Conservation (phyloP, 2,113 vertebrate genomes). For the Fulmarus glacialis region DNA sequence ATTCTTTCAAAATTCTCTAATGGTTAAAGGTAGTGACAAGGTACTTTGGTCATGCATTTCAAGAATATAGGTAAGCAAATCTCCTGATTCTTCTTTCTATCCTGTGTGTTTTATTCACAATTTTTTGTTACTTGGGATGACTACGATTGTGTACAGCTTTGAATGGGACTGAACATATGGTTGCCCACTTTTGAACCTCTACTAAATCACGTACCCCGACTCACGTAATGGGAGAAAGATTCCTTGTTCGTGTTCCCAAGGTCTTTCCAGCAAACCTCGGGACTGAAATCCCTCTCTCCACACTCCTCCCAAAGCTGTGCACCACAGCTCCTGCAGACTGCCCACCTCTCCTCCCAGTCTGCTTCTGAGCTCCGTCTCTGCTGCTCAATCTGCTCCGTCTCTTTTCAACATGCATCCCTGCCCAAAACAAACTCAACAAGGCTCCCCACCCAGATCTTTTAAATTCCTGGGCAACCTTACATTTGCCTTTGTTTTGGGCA, state of each 20-base stretch:
- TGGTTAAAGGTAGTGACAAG: not conserved
- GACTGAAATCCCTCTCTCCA: not conserved
- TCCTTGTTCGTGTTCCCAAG: not conserved
- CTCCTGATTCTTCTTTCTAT: not conserved
- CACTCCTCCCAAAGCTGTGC: not conserved
- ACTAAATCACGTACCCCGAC: not conserved
- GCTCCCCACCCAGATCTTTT: constrained; percentile 58
- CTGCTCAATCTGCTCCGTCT: not conserved
- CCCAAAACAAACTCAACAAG: constrained; percentile 42
- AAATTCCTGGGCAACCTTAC: constrained; percentile 57
- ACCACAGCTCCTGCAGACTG: not conserved
- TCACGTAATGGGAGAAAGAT: not conserved
- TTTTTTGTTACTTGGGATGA: not conserved
- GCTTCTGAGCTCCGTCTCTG: not conserved
- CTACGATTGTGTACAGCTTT: not conserved
- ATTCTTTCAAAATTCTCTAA: not conserved
- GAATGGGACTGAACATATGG: not conserved
- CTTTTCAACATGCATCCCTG: not conserved
- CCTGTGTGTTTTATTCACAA: not conserved
- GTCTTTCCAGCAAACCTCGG: not conserved
- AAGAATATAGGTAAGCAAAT: not conserved
- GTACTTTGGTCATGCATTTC: not conserved
- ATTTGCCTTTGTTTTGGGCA: constrained; percentile 55
- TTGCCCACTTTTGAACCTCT: not conserved
- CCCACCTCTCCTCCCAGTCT: not conserved